These are phyloP conservation scores for Myotis yumanensis DNA, from an alignment of 2,113 vertebrate genomes.

Conservation along the genomic window DNA sequence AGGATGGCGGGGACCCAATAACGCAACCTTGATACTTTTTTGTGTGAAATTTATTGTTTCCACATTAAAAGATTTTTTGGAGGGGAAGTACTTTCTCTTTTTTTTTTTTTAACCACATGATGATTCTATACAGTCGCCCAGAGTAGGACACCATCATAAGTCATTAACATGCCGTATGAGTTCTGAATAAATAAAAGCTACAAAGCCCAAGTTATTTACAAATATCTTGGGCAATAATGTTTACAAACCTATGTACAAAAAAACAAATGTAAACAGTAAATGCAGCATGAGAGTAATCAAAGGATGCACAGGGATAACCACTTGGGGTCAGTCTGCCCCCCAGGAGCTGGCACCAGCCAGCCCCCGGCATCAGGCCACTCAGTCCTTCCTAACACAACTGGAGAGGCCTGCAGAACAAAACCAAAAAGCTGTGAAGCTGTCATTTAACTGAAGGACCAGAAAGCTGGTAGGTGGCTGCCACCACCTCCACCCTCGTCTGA, in stretches of 20 bases:
- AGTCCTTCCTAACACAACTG: neutral
- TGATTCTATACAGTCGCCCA: constrained; percentile 82
- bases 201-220: constrained; percentile 94
- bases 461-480: constrained; percentile 28
- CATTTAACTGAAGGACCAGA: constrained; percentile 46
- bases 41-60: constrained; percentile 83
- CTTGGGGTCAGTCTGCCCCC: constrained; percentile 31
- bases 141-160: constrained; percentile 82
- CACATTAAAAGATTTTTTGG: constrained; percentile 86
- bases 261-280: constrained; percentile 89
- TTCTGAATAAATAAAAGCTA: constrained; percentile 96
- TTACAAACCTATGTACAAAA: constrained; percentile 93
- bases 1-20: constrained; percentile 20
- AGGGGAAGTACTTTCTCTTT: constrained; percentile 64
- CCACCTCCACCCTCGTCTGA: constrained; percentile 66
- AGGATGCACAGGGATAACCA: constrained; percentile 77
- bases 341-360: neutral
- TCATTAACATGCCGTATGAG: constrained; percentile 91
- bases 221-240: constrained; percentile 88
- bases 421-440: constrained; percentile 47
- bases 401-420: constrained; percentile 60
- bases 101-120: constrained; percentile 80
- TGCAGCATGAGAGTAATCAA: constrained; percentile 81
- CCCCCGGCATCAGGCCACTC: constrained; percentile 29
- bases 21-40: constrained; percentile 59